Conservation (phyloP, 2,113 vertebrate species). For the Heloderma charlesbogerti region DNA sequence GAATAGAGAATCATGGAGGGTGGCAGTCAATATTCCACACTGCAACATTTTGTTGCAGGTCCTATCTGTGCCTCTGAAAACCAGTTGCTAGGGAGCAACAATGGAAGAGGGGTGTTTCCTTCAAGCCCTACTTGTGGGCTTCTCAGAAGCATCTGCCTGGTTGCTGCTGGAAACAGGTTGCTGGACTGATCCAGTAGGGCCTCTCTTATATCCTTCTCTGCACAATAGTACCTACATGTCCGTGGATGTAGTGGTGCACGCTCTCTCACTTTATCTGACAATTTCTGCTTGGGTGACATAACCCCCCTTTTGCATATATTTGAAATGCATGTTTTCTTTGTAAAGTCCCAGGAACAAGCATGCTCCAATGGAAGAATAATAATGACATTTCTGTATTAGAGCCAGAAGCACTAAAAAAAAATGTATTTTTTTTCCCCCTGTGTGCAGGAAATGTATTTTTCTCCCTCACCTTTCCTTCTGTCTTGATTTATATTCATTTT, state of each 20-base stretch:
- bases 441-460: slow-evolving; percentile 10
- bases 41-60: neutral
- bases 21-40: neutral
- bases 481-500: slow-evolving; percentile 26
- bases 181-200: neutral
- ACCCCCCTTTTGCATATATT: slow-evolving; percentile 9
- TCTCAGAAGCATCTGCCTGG: neutral
- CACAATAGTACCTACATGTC: neutral
- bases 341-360: slow-evolving; percentile 4
- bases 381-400: neutral
- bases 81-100: neutral
- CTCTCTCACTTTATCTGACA: slow-evolving; percentile 2
- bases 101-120: neutral
- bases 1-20: neutral
- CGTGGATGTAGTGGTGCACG: neutral
- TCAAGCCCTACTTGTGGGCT: neutral
- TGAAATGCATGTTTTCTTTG: slow-evolving; percentile 10
- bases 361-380: neutral
- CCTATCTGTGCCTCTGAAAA: neutral
- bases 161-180: neutral
- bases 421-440: neutral
- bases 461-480: neutral
- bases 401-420: slow-evolving; percentile 15
- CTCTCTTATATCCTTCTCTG: neutral
- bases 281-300: neutral